Percentiles rank a stretch among this genome's conserved stretches.
These are phyloP conservation scores for Apamea monoglypha DNA, from an alignment of 2,888 invertebrate species.

Conservation along the genomic window DNA sequence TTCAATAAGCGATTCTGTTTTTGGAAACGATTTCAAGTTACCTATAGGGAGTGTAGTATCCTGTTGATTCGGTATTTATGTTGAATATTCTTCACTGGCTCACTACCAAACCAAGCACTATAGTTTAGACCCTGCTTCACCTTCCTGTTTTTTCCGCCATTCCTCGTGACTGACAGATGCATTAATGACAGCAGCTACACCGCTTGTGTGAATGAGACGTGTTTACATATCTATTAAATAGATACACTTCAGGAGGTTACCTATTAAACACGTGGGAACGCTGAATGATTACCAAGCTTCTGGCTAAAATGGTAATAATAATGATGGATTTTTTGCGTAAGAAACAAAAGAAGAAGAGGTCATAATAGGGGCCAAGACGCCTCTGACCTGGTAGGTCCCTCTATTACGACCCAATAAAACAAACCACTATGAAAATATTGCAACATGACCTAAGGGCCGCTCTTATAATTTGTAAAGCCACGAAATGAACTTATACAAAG, in stretches of 20 bases:
- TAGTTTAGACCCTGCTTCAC: too few species aligned
- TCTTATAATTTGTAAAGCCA: slow-evolving; percentile 73
- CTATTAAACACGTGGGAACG: background rate
- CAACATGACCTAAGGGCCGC: slow-evolving; percentile 56
- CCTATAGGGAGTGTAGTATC: too few species aligned
- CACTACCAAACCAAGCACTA: too few species aligned
- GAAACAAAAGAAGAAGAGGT: background rate
- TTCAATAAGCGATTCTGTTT: slow-evolving; percentile 18
- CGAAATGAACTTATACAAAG: slow-evolving; percentile 73
- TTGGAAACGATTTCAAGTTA: background rate
- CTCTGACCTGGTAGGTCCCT: slow-evolving; percentile 5
- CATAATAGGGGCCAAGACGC: slow-evolving; percentile 6
- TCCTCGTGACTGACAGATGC: too few species aligned
- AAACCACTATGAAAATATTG: slow-evolving; percentile 48
- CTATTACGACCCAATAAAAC: slow-evolving; percentile 20
- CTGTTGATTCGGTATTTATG: too few species aligned
- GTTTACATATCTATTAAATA: too few species aligned
- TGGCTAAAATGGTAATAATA: background rate
- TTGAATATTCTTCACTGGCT: too few species aligned
- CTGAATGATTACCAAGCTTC: background rate
- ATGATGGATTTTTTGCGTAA: background rate
- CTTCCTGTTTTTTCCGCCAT: too few species aligned
- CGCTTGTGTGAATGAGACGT: too few species aligned
- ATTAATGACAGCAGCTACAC: too few species aligned
- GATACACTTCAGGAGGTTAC: too few species aligned